Percentiles rank a stretch among this genome's conserved stretches.
Conservation (phyloP, 35 echinoderm and acorn worm genomes). For the Acanthaster planci region DNA sequence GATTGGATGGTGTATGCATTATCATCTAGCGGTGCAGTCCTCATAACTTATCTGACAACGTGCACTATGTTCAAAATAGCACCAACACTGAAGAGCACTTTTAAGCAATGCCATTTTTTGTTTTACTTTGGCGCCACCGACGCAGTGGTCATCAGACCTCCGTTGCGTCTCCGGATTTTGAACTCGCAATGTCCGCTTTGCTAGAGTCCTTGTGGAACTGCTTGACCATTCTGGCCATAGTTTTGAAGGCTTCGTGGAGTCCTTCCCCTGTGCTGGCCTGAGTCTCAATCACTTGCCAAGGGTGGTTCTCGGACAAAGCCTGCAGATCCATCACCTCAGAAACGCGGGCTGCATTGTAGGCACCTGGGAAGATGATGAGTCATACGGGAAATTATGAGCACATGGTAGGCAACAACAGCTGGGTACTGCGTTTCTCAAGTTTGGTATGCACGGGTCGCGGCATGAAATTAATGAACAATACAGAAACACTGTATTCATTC, state of each 20-base stretch:
- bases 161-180: slow-evolving; percentile 50
- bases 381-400: background rate
- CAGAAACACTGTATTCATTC: no score
- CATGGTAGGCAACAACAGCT: background rate
- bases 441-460: no score
- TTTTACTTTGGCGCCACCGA: background rate
- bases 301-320: slow-evolving; percentile 59
- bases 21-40: no score
- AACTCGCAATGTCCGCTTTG: slow-evolving; percentile 33
- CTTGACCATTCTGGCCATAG: slow-evolving; percentile 91
- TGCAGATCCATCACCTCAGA: slow-evolving; percentile 74
- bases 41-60: no score
- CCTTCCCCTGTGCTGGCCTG: slow-evolving; percentile 84
- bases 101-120: background rate
- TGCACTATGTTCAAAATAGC: background rate
- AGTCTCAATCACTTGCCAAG: slow-evolving; percentile 79
- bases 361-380: slow-evolving; percentile 33
- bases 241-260: slow-evolving; percentile 81
- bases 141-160: slow-evolving; percentile 26
- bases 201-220: slow-evolving; percentile 78
- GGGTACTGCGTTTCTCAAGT: no score
- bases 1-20: no score
- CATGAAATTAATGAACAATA: no score
- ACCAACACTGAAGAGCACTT: slow-evolving; percentile 15
- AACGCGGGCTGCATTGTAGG: slow-evolving; percentile 64